A percentile compares a stretch with the other conserved stretches of the same genome.
These are phyloP conservation scores for Tethea ocularis DNA, from an alignment of 2,888 invertebrate genomes.

Conservation along the genomic window DNA sequence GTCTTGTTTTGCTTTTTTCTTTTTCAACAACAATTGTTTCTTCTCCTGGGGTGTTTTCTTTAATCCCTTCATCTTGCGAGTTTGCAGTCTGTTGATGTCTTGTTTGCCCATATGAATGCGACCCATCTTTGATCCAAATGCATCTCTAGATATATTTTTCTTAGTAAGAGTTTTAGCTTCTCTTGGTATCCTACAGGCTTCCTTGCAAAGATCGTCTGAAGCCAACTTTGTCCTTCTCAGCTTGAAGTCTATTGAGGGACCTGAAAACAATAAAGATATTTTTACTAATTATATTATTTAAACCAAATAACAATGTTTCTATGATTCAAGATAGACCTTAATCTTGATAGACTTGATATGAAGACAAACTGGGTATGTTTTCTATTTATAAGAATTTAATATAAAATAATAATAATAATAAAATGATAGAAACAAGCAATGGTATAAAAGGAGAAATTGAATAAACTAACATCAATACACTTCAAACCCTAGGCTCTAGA, in stretches of 20 bases:
- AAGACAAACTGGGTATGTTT: too few relatives aligned
- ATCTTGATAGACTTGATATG: too few relatives aligned
- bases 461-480: too few relatives aligned
- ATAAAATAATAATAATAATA: too few relatives aligned
- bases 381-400: too few relatives aligned
- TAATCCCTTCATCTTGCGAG: slow-evolving; percentile 95
- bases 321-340: too few relatives aligned
- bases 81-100: slow-evolving; percentile 92
- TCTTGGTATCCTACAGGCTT: slow-evolving; percentile 91
- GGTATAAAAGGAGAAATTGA: too few relatives aligned
- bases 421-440: too few relatives aligned
- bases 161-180: slow-evolving; percentile 90
- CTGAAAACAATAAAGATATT: slow-evolving; percentile 57
- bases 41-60: slow-evolving; percentile 89
- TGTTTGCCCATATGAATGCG: slow-evolving; percentile 97
- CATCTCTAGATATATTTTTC: slow-evolving; percentile 95
- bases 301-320: too few relatives aligned
- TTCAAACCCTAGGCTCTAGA: too few relatives aligned
- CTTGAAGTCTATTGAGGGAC: slow-evolving; percentile 95
- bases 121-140: slow-evolving; percentile 94
- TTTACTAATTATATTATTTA: background rate
- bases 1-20: slow-evolving; percentile 68
- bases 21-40: slow-evolving; percentile 83
- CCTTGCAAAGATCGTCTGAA: slow-evolving; percentile 93
- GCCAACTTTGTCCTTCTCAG: slow-evolving; percentile 94